Conservation (phyloP, 1,140 invertebrate species). For the Trichonephila inaurata region DNA sequence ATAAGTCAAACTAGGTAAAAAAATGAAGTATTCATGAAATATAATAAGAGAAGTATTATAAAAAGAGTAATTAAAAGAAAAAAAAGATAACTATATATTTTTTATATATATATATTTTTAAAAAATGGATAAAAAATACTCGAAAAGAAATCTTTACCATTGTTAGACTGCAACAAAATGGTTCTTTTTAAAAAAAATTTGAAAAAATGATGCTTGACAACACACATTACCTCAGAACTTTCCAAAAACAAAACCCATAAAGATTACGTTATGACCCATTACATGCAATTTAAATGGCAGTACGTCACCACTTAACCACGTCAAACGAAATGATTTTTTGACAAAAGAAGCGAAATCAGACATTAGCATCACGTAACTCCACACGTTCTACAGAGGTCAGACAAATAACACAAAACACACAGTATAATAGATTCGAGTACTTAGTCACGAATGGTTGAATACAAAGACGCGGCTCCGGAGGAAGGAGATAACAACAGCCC, state of each 20-base stretch:
- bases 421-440: conserved; percentile 37
- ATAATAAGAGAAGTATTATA: too few relatives aligned
- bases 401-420: conserved; percentile 29
- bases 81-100: background rate
- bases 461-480: background rate
- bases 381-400: background rate
- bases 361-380: background rate
- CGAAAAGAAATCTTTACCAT: background rate
- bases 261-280: background rate
- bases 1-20: too few relatives aligned
- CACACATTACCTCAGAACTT: background rate
- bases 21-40: too few relatives aligned
- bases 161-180: too few relatives aligned
- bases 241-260: background rate
- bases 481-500: background rate
- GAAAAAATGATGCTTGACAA: too few relatives aligned
- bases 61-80: background rate
- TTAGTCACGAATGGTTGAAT: conserved; percentile 55
- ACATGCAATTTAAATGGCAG: background rate
- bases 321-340: background rate
- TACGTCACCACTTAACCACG: background rate
- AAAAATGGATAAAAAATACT: background rate
- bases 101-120: background rate
- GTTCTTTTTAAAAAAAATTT: too few relatives aligned
- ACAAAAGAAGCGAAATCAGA: background rate